Percentiles rank a stretch among this genome's conserved stretches.
Conservation (phyloP, 2,888 invertebrate species). For the Xiphydria camelus region DNA sequence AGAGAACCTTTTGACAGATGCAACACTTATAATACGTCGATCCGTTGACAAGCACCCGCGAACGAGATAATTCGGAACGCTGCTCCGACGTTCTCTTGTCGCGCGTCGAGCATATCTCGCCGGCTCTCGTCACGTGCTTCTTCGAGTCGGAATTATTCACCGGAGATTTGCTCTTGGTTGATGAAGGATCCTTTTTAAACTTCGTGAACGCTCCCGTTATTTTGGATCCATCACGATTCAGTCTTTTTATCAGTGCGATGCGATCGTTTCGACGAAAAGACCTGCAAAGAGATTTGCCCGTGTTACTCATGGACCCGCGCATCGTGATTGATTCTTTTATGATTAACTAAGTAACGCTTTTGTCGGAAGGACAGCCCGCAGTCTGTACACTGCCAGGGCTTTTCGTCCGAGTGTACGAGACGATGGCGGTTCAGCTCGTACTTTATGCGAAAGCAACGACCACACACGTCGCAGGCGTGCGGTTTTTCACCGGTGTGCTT, state of each 20-base stretch:
- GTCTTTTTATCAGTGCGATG: too few relatives aligned
- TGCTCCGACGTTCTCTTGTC: not conserved
- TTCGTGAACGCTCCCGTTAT: too few relatives aligned
- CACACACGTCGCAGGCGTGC: slow-evolving; percentile 64
- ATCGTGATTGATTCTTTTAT: slow-evolving; percentile 57
- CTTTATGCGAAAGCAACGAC: slow-evolving; percentile 63
- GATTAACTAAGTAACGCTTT: slow-evolving; percentile 61
- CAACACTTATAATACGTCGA: slow-evolving; percentile 62
- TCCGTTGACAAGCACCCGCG: slow-evolving; percentile 53
- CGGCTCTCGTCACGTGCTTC: too few relatives aligned
- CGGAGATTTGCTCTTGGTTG: too few relatives aligned
- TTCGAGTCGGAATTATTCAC: too few relatives aligned
- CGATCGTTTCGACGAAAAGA: slow-evolving; percentile 12
- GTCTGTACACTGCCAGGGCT: slow-evolving; percentile 58
- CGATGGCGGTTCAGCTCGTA: slow-evolving; percentile 65
- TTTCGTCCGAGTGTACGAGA: slow-evolving; percentile 61
- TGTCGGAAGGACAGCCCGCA: slow-evolving; percentile 60
- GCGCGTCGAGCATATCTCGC: too few relatives aligned
- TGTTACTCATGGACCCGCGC: slow-evolving; percentile 11
- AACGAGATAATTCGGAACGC: slow-evolving; percentile 4
- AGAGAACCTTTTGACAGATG: slow-evolving; percentile 63
- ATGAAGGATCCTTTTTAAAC: too few relatives aligned
- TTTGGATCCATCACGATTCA: too few relatives aligned
- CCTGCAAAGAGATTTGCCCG: slow-evolving; percentile 39
- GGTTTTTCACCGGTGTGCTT: slow-evolving; percentile 68